A percentile compares a stretch with the other conserved stretches of the same genome.
Evolutionary conservation across 2,113 vertebrate genomes (phyloP).

Genomic region (Arothron firmamentum): DNA sequence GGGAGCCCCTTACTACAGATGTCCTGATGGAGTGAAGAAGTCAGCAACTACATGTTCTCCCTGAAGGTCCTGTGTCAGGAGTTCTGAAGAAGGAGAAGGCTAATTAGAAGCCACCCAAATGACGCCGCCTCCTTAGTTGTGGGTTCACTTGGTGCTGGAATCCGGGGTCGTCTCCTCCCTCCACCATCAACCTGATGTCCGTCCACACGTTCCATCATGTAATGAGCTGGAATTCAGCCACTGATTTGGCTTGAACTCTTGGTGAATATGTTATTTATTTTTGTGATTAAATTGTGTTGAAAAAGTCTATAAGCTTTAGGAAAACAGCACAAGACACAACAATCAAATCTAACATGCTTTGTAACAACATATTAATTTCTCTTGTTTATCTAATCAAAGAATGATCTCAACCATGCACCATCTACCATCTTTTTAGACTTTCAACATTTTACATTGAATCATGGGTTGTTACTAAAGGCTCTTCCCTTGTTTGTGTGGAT

Average conservation of each 20-base stretch:
- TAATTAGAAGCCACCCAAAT: conserved; percentile 68
- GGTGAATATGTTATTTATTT: not conserved
- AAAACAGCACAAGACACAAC: not conserved
- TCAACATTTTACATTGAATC: too few relatives aligned
- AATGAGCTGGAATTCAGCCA: not conserved
- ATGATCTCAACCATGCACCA: too few relatives aligned
- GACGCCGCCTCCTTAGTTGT: conserved; percentile 47
- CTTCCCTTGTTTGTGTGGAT: too few relatives aligned
- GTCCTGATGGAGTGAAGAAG: not conserved
- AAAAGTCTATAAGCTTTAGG: not conserved
- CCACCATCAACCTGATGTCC: conserved; percentile 17
- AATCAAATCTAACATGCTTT: not conserved
- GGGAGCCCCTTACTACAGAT: not conserved
- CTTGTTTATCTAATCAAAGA: not conserved
- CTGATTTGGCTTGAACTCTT: not conserved
- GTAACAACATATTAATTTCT: too few relatives aligned
- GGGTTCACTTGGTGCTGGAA: conserved; percentile 22
- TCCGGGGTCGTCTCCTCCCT: conserved; percentile 51
- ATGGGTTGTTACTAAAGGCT: too few relatives aligned
- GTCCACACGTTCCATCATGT: not conserved
- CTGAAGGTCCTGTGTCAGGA: conserved; percentile 21
- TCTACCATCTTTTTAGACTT: too few relatives aligned
- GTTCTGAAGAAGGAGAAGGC: conserved; percentile 50
- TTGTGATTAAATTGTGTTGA: not conserved
- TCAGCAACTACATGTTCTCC: conserved; percentile 1